Evolutionary conservation across 2,113 vertebrate species (phyloP), one percentile per base, ranked within the genome.

Genomic region (Hemibagrus wyckioides): DNA sequence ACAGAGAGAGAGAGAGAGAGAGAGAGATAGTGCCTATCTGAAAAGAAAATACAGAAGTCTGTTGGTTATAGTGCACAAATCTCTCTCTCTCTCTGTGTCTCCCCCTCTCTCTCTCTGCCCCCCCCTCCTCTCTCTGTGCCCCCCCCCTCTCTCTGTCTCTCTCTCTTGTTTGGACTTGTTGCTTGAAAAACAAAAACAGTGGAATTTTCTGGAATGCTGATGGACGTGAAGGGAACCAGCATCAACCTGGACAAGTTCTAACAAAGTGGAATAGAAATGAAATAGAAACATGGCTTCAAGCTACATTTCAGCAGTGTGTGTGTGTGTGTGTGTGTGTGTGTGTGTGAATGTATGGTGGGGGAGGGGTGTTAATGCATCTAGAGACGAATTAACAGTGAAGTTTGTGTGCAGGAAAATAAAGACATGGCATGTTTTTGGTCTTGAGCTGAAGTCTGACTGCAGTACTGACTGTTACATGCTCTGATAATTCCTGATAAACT

Each of bases 241-340:
- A 30, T 52, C 79, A 14, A 67, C 23, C 56, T 54, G 36, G 83
- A 50, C 52, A 65, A 41, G 71, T 75, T 30, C 71, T 36, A 63
- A 67, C 82, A 39, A 48, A 36, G 85, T 0, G 48, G 28, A 33
- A 80, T 50, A 84, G n/a, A 90, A 67, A 88, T 76, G 73, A 88
- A 85, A 61, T 88, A 33, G 75, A 90, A 86, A 83, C 80, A 92
- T 39, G n/a, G 63, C 63, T 54, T 83, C 3, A 33, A 11, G 90
- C 87, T 92, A 88, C 90, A 89, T 91, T 87, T 44, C 87, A 83
- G 86, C 65, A 84, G n/a, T 48, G 44, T 48, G 44, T 48, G 44
- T 56, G 15, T 82, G 82, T 54, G 69, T 11, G 30, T n/a, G 61
- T 73, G 57, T 80, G 56, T 84, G n/a, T 83, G 83, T 73, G 76